Evolutionary conservation across 2,113 vertebrate genomes (phyloP), one percentile per base, ranked within the genome.

Genomic region (Microtus oregoni): DNA sequence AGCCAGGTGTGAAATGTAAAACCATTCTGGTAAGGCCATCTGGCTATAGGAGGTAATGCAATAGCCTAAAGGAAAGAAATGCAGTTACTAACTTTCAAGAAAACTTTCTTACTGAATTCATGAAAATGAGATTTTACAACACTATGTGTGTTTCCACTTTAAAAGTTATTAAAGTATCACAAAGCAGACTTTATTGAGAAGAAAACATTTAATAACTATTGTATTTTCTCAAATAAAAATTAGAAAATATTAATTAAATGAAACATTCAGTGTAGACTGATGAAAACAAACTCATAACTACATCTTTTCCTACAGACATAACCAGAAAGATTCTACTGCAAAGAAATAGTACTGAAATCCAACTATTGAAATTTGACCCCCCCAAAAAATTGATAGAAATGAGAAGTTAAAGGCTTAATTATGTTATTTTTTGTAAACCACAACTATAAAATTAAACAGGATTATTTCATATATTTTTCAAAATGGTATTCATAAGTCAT

Each of bases 1-100:
- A 99, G 98, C 99, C 99, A 99, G 44, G 99, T 99, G 97, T 99
- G 99, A 98, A 99, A 99, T 79, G 99, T 99, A 97, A 99, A 99
- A 73, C 99, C 99, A 96, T 99, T 99, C 99, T 99, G 99, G 98
- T 99, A 99, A 0, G 99, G 99, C 99, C 99, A 99, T 96, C 99
- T 99, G 96, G 99, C 99, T 96, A 99, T 99, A 58, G 99, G 99
- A 96, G 99, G 99, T 98, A 99, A 99, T 96, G 99, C 99, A 98
- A 99, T 99, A 65, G 99, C 99, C 99, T 99, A 90, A 90, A 96
- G 67, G 90, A 96, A 97, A 65, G 0, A 97, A 93, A 90, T 11
- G 75, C 2, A 58, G 78, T 98, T 94, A 97, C 4, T 93, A 19
- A 95, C 55, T 82, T 70, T 89, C 1, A 35, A 58, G 70, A 86